Evolutionary conservation across 2,888 invertebrate species (phyloP).

Genomic region (Tribolium freemani): DNA sequence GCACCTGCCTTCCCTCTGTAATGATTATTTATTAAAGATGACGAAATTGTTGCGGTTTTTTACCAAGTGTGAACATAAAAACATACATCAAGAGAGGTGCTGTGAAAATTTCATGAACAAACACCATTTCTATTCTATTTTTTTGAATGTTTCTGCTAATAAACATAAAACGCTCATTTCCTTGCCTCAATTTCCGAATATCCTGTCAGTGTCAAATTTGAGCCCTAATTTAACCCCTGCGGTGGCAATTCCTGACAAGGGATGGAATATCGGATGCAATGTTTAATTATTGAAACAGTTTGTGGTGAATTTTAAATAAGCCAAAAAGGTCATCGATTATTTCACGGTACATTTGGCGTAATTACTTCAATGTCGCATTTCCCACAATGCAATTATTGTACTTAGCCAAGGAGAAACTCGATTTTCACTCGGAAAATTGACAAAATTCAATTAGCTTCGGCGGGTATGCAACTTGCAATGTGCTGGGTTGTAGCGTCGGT

Average conservation of each 20-base stretch:
- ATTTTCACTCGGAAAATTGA: conserved; percentile 5
- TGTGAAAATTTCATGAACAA: neutral
- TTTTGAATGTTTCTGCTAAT: conserved; percentile 20
- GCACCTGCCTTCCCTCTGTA: neutral
- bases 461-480: neutral
- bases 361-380: neutral
- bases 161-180: neutral
- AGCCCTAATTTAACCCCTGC: conserved; percentile 13
- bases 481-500: too few species aligned
- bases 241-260: conserved; percentile 10
- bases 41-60: neutral
- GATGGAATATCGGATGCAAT: neutral
- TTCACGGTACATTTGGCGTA: neutral
- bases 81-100: too few species aligned
- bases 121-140: neutral
- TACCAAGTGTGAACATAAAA: too few species aligned
- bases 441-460: too few species aligned
- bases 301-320: neutral
- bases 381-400: conserved; percentile 20
- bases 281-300: conserved; percentile 2
- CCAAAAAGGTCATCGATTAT: conserved; percentile 8
- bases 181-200: neutral
- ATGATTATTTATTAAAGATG: neutral
- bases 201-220: conserved; percentile 7
- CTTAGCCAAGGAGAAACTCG: neutral